These are phyloP conservation scores for Nematolebias whitei DNA, from an alignment of 2,113 vertebrate genomes.

Conservation along the genomic window DNA sequence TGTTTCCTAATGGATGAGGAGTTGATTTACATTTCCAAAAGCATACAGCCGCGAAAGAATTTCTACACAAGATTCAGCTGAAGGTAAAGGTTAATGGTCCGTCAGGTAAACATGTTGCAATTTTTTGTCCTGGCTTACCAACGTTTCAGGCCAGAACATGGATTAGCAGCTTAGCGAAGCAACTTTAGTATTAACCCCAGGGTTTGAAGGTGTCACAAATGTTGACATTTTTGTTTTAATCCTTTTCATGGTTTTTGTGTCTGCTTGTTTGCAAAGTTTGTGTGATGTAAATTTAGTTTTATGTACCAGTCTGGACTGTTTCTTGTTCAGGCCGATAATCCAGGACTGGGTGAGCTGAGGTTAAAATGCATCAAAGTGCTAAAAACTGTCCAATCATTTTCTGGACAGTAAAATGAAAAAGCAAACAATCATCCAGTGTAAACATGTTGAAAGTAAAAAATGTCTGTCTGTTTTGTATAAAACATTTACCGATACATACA, in stretches of 20 bases:
- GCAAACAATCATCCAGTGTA: too few species aligned
- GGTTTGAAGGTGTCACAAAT: not conserved
- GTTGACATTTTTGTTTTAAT: not conserved
- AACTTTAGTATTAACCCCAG: not conserved
- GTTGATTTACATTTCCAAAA: constrained; percentile 64
- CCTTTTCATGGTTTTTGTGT: not conserved
- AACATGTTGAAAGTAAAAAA: not conserved
- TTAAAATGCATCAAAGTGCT: not conserved
- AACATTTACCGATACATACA: not conserved
- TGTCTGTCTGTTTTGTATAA: not conserved
- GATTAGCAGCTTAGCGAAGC: constrained; percentile 11
- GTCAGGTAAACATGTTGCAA: constrained; percentile 31
- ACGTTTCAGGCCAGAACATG: not conserved
- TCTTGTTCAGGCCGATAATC: too few species aligned
- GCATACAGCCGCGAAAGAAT: constrained; percentile 26
- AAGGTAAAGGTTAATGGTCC: constrained; percentile 46
- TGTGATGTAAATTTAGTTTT: not conserved
- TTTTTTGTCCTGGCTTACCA: not conserved
- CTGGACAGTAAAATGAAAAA: not conserved
- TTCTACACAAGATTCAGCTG: constrained; percentile 21
- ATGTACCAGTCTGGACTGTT: not conserved
- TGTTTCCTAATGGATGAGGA: constrained; percentile 57
- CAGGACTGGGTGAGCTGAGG: not conserved
- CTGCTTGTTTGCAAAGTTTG: not conserved
- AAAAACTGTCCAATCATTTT: too few species aligned